Evolutionary conservation across 2,797 vertebrate genomes (phyloP).

Genomic region (Uromys caudimaculatus): DNA sequence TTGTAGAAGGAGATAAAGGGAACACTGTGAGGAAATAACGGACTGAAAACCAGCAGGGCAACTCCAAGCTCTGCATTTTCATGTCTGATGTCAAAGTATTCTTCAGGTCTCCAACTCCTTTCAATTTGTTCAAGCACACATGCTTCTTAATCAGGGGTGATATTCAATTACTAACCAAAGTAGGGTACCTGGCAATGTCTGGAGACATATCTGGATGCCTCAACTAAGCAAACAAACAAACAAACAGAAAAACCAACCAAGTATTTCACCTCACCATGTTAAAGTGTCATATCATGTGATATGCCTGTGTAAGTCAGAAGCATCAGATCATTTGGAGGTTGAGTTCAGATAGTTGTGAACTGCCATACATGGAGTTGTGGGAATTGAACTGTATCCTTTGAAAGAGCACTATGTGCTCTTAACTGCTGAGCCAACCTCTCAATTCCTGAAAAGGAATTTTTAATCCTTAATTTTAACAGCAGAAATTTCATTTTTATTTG

Average conservation of each 20-base stretch:
- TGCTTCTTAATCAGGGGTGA: not conserved
- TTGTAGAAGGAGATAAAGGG: no score
- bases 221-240: not conserved
- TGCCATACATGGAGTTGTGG: not conserved
- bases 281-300: not conserved
- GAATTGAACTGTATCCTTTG: not conserved
- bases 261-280: not conserved
- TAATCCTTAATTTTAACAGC: constrained; percentile 44
- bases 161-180: no score
- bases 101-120: no score
- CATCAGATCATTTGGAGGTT: no score
- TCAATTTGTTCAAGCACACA: no score
- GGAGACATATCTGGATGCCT: not conserved
- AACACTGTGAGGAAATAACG: no score
- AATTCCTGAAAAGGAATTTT: constrained; percentile 4
- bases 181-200: not conserved
- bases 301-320: no score
- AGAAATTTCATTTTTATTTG: constrained; percentile 47
- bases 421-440: not conserved
- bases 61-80: no score
- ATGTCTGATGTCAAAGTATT: no score
- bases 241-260: not conserved
- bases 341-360: not conserved
- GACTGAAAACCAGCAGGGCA: no score
- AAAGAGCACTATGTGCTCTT: not conserved